These are phyloP conservation scores for Tridacna crocea DNA, from an alignment of 2,888 invertebrate species.

Conservation along the genomic window DNA sequence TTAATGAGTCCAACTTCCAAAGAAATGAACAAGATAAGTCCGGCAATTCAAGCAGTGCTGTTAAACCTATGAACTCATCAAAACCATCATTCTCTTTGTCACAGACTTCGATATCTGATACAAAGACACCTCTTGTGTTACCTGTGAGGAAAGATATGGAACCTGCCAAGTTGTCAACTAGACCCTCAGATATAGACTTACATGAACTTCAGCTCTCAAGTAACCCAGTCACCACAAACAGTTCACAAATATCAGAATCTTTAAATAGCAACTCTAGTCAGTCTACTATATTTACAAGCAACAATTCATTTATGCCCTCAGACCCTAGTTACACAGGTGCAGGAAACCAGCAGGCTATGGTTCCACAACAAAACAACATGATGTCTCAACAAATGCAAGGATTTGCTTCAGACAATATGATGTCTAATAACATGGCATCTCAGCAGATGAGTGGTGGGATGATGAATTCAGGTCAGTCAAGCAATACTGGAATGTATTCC, in stretches of 20 bases:
- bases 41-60: background rate
- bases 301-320: background rate
- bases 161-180: conserved; percentile 30
- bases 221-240: conserved; percentile 13
- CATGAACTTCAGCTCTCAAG: conserved; percentile 52
- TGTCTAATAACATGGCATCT: background rate
- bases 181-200: conserved; percentile 62
- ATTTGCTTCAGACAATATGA: conserved; percentile 2
- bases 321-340: conserved; percentile 10
- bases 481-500: background rate
- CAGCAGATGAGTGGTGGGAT: conserved; percentile 5
- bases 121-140: background rate
- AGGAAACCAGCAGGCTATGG: conserved; percentile 15
- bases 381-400: background rate
- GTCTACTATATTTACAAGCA: background rate
- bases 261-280: conserved; percentile 11
- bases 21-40: conserved; percentile 6
- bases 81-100: conserved; percentile 27
- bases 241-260: background rate
- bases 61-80: background rate
- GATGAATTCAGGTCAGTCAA: background rate
- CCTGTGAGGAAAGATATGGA: background rate
- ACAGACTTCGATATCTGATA: conserved; percentile 36
- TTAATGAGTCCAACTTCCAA: conserved; percentile 25
- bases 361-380: conserved; percentile 11